phyloP scores from a whole-genome alignment of 1,140 invertebrate species.

The Drosophila chauvacae region DNA sequence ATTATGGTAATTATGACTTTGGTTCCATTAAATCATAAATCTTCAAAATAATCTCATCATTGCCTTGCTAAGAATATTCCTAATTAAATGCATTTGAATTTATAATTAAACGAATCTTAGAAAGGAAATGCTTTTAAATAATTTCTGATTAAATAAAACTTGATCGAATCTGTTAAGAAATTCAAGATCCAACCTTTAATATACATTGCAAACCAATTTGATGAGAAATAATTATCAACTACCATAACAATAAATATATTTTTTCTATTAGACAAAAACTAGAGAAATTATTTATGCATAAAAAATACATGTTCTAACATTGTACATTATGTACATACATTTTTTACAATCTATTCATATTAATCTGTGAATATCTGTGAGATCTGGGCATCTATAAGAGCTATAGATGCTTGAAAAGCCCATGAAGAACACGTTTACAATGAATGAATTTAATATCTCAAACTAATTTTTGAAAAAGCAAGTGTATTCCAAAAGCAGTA shows the following conservation, averaged over 20 bases:
- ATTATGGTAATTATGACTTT: no score
- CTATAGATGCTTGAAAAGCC: background rate
- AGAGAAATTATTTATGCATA: no score
- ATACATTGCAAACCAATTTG: no score
- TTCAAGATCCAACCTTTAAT: no score
- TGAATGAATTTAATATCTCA: background rate
- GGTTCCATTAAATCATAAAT: background rate
- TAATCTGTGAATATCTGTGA: background rate
- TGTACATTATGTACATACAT: no score
- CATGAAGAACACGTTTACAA: background rate
- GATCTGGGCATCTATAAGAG: background rate
- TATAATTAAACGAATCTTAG: background rate
- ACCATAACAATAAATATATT: background rate
- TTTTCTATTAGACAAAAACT: no score
- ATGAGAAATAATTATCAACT: background rate
- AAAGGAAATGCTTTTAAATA: background rate
- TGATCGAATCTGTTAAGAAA: background rate
- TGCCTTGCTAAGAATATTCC: background rate
- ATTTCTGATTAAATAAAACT: background rate
- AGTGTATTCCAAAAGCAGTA: rapidly evolving
- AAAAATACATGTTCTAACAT: no score
- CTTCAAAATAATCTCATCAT: background rate
- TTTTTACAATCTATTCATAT: background rate
- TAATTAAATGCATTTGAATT: background rate
- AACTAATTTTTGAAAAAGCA: background rate